Conservation (phyloP, 1,140 invertebrate species). For the Orussus abietinus region DNA sequence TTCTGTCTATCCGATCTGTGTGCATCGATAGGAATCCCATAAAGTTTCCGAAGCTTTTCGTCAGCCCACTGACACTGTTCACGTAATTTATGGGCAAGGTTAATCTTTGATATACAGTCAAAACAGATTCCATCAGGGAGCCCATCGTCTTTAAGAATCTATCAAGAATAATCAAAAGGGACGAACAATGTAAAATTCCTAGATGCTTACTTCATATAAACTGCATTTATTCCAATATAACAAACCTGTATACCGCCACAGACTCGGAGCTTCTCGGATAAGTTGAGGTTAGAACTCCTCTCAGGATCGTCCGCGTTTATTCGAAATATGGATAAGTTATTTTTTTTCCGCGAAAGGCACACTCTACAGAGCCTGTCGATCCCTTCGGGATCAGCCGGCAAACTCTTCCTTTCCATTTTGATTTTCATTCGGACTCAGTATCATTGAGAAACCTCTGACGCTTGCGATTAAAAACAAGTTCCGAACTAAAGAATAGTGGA, state of each 20-base stretch:
- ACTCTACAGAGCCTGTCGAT: constrained; percentile 29
- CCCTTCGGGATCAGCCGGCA: too few species aligned
- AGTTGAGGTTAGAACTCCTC: constrained; percentile 11
- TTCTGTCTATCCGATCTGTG: too few species aligned
- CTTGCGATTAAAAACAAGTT: neutral
- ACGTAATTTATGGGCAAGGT: constrained; percentile 36
- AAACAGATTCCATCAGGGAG: constrained; percentile 34
- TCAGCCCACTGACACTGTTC: constrained; percentile 41
- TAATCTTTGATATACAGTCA: constrained; percentile 32
- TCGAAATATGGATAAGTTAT: constrained; percentile 32
- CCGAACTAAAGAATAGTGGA: neutral
- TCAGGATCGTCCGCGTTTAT: constrained; percentile 8
- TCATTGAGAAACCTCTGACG: neutral
- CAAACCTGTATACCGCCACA: constrained; percentile 41
- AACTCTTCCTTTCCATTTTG: neutral
- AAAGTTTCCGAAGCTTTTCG: constrained; percentile 27
- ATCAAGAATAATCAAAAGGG: constrained; percentile 1
- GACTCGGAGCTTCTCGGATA: constrained; percentile 31
- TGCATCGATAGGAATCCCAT: constrained; percentile 25
- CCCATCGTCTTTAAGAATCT: constrained; percentile 36
- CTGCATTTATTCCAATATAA: constrained; percentile 3
- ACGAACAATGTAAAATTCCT: constrained; percentile 2
- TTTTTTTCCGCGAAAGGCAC: constrained; percentile 28
- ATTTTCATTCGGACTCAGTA: neutral
- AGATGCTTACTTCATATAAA: constrained; percentile 1